These are phyloP conservation scores for Empis livida DNA, from an alignment of 2,888 invertebrate species.

Conservation along the genomic window DNA sequence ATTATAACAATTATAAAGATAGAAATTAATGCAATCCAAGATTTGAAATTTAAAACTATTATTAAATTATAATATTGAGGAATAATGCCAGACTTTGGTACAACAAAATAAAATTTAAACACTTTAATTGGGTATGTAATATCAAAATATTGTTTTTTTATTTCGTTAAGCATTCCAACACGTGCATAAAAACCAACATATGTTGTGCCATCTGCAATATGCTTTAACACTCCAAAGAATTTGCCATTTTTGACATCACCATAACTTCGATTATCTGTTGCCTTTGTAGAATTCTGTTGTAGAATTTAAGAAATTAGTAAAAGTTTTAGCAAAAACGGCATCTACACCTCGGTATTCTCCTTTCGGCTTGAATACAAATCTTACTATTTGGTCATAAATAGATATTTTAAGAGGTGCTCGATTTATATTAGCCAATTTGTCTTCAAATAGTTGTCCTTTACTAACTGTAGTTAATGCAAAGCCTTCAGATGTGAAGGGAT, in stretches of 20 bases:
- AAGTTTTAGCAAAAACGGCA: no score
- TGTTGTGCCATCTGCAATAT: slow-evolving; percentile 18
- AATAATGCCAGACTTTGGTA: slow-evolving; percentile 22
- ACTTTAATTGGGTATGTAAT: slow-evolving; percentile 22
- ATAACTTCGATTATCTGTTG: slow-evolving; percentile 22
- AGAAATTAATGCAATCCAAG: slow-evolving; percentile 21
- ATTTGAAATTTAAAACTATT: slow-evolving; percentile 17
- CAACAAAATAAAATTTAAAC: slow-evolving; percentile 19
- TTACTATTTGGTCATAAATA: no score
- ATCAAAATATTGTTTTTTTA: slow-evolving; percentile 15
- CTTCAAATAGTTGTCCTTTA: no score
- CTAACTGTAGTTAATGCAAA: no score
- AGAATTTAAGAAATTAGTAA: slow-evolving; percentile 19
- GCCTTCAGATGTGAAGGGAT: no score
- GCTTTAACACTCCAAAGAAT: slow-evolving; percentile 20
- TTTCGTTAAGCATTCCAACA: slow-evolving; percentile 17
- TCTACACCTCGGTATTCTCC: no score
- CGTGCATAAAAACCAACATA: slow-evolving; percentile 25
- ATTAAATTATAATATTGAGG: slow-evolving; percentile 26
- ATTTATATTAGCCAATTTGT: no score
- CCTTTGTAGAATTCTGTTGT: slow-evolving; percentile 19
- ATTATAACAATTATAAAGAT: slow-evolving; percentile 16
- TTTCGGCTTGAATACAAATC: no score
- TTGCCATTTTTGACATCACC: slow-evolving; percentile 16
- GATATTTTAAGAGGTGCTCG: no score